Base-by-base conservation (phyloP, 1,140 invertebrate genomes). In the Diorhabda elongata region DNA sequence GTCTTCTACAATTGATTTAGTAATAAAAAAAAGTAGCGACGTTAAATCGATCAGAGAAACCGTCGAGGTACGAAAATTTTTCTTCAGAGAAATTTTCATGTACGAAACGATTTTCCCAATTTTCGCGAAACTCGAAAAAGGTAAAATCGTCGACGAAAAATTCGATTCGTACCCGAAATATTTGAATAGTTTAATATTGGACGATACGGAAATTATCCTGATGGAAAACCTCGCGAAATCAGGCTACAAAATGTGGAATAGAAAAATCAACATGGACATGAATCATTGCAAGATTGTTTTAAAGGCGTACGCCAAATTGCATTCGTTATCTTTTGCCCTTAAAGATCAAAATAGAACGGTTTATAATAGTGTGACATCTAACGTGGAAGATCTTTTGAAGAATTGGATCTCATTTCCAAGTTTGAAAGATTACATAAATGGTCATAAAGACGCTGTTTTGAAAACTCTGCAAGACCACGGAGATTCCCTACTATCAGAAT, bases 241-340 rank as follows among this genome's bases (percentile, higher is more conserved):
- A 3, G 81, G 81, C 2, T 87, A 80, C 69, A 59, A 62, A 8
- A 78, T 87, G 70, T 76, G 81, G 57, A 78, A 85, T 67, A 81
- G 83, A 68, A 78, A 81, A 6, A 69, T 73, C 7, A 74, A 82
- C 3, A 67, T 87, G 3, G 74, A 80, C 3, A 52, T 79, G 9
- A 77, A 82, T 2, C 82, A 84, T 67, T 75, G 83, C 5, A 75
- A 71, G 7, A 56, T 83, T 2, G 79, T 83, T 4, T 77, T 87
- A 11, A 78, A 81, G 69, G 81, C 79, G 11, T 81, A 87, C 71
- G 86, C 81, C 5, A 81, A 81, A 64, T 80, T 85, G 8, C 87
- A 88, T 74, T 84, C 84, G 2, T 64, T 84, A 0, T 84, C 84
- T 0, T 80, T 83, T 67, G 83, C 81, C 0, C 73, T 85, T 44